Percentiles rank a stretch among this genome's conserved stretches.
phyloP scores from a whole-genome alignment of 2,797 vertebrate species.

The Enteromius mattozi region DNA sequence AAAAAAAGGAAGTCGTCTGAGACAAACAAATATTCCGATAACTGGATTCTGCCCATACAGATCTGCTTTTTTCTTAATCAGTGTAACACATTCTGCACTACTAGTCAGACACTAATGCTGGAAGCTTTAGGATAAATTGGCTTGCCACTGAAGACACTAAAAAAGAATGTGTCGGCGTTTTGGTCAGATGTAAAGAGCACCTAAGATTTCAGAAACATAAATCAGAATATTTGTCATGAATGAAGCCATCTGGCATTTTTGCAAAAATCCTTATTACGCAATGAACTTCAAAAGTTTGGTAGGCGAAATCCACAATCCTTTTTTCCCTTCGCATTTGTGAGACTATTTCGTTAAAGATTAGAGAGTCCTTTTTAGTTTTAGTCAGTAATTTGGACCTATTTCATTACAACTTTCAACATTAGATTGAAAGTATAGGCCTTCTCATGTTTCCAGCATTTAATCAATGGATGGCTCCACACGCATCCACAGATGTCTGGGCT shows the following conservation, averaged over 20 bases:
- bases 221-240: background rate
- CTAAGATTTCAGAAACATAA: background rate
- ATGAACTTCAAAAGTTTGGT: background rate
- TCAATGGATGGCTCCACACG: background rate
- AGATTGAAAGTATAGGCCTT: background rate
- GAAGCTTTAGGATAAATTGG: background rate
- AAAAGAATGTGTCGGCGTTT: background rate
- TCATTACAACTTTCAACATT: background rate
- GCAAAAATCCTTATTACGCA: background rate
- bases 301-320: background rate
- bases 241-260: background rate
- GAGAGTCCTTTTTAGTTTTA: background rate
- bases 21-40: background rate
- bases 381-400: background rate
- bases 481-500: conserved; percentile 12
- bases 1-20: background rate
- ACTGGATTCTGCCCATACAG: background rate
- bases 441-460: conserved; percentile 5
- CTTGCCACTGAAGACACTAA: background rate
- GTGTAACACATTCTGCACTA: background rate
- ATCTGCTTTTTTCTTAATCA: background rate
- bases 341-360: background rate
- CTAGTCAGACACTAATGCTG: background rate
- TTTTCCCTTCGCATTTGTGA: background rate
- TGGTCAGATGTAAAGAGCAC: background rate